Base-by-base conservation (phyloP, 2,888 invertebrate species). In the Pristionchus fissidentatus region DNA sequence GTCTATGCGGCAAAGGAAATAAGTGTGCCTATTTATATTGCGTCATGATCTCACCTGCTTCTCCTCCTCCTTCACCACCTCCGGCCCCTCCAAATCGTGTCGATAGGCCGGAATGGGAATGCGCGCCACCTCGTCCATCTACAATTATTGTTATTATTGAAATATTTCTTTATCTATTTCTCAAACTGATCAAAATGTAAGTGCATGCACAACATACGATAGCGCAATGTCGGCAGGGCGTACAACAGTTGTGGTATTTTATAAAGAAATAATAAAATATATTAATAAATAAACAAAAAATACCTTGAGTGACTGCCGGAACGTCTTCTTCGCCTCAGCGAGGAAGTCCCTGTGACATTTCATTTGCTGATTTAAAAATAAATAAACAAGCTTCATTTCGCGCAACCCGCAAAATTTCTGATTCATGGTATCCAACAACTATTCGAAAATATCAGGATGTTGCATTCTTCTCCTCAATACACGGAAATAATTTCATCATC, bases 11-110 rank as follows among this genome's bases (percentile, higher is more conserved):
- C n/a, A n/a, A n/a, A n/a, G n/a, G n/a, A n/a, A n/a, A n/a, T n/a
- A n/a, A n/a, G n/a, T n/a, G n/a, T n/a, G n/a, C n/a, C n/a, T n/a
- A n/a, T n/a, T n/a, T n/a, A n/a, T n/a, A n/a, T n/a, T n/a, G n/a
- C n/a, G n/a, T n/a, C n/a, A 15, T 60, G 19, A 52, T 57, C 43
- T 29, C 57, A 26, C 79, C 79, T n/a, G 10, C 79, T 38, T 57
- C 2, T 29, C 19, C 79, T 57, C 79, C 79, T 79, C 79, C 49
- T 73, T 32, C 49, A 15, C 4, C 41, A 29, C 80, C 15, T 52
- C 70, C 38, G 41, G 26, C 38, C 55, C 83, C 41, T 83, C 83
- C 73, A 83, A 43, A 22, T 83, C 83, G 19, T 70, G 83, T 32
- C 83, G 49, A 41, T 38, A 38, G 22, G 70, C 52, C 19, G 83